Evolutionary conservation across 2,797 vertebrate genomes (phyloP), one percentile per base, ranked within the genome.

Genomic region (Otolemur crassicaudatus): DNA sequence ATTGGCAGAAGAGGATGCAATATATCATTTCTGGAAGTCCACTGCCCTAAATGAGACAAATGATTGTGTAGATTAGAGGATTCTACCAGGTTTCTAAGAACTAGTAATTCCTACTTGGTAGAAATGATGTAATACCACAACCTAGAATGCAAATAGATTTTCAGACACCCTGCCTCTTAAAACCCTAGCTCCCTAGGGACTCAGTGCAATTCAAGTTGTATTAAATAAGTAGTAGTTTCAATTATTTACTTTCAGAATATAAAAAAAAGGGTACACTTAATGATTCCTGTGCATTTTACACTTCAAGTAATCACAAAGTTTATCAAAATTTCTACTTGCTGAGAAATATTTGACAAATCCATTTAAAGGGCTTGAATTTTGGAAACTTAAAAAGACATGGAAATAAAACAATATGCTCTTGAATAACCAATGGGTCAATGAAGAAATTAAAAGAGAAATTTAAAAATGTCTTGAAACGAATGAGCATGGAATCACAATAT

Each of bases 221-320:
- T 53, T 89, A 69, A 88, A 75, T 83, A 75, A 43, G 11, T 10
- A 79, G 7, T 29, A 61, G 23, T 46, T 94, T 96, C 34, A 82
- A 80, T 84, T 79, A 37, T 81, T 94, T 90, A 77, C 56, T 58
- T 92, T 88, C 43, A 83, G 46, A 96, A 91, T 31, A 6, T 49
- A 49, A 23, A 70, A 82, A 95, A 89, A 60, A 56, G 14, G 31
- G 10, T 56, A 63, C 77, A 22, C 14, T 53, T 53, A 53, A 53
- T 53, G 14, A 53, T 53, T 53, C 49, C 6, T 63, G 6, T 80
- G 31, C 4, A 65, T 90, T 94, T 81, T 77, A 87, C 14, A 53
- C 13, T 53, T 53, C 14, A 46, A 46, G 46, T 77, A 67, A 79
- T 89, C n/a, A 79, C 46, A 83, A 89, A 72, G 46, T 75, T 94